Conservation (phyloP, 2,113 vertebrate species). For the Pica pica region DNA sequence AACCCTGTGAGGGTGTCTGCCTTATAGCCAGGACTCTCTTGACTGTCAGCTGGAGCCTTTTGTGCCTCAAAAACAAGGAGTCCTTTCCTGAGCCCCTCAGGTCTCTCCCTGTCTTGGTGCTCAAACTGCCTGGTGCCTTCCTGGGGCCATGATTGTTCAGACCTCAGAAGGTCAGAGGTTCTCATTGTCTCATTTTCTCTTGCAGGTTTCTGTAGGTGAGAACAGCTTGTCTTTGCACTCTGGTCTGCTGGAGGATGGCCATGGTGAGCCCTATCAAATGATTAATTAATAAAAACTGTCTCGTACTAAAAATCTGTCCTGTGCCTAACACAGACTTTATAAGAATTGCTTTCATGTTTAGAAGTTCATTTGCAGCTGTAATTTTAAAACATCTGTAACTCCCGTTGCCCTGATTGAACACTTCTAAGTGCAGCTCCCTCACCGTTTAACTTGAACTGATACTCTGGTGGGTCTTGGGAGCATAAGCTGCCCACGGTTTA, state of each 20-base stretch:
- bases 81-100: background rate
- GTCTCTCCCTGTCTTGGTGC: background rate
- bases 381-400: background rate
- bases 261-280: constrained; percentile 10
- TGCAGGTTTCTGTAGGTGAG: constrained; percentile 64
- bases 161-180: background rate
- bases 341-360: background rate
- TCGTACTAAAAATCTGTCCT: background rate
- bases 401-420: background rate
- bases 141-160: background rate
- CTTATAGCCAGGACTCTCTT: background rate
- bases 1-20: background rate
- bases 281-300: background rate
- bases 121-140: background rate
- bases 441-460: background rate
- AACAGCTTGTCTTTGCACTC: constrained; percentile 31
- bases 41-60: background rate
- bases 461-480: background rate
- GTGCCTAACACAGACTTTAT: background rate
- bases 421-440: background rate
- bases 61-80: background rate
- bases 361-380: background rate
- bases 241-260: constrained; percentile 48
- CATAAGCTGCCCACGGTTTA: background rate
- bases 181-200: background rate